These are phyloP conservation scores for Cairina moschata DNA, from an alignment of 2,113 vertebrate genomes.

Conservation along the genomic window DNA sequence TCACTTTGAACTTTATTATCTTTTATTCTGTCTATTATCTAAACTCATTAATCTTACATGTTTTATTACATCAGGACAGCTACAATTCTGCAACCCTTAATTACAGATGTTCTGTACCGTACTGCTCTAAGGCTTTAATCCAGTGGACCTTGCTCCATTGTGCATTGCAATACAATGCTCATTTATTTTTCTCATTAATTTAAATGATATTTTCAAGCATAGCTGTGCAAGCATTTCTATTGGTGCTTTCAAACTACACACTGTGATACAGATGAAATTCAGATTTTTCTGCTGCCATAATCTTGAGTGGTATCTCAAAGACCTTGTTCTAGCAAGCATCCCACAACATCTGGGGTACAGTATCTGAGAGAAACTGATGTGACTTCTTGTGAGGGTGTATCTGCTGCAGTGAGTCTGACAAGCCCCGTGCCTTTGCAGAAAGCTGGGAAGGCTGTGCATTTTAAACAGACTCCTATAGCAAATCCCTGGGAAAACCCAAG, in stretches of 20 bases:
- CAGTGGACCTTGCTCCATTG: not conserved
- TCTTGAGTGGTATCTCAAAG: accelerated
- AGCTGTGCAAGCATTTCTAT: not conserved
- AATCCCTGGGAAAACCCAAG: not conserved
- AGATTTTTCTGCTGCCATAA: not conserved
- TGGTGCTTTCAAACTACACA: not conserved
- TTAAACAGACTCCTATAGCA: not conserved
- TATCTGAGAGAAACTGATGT: not conserved
- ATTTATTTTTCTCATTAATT: not conserved
- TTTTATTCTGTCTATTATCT: not conserved
- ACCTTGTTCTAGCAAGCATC: not conserved
- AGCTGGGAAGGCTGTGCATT: not conserved
- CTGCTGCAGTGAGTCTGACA: not conserved
- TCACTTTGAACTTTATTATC: not conserved
- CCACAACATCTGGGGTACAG: not conserved
- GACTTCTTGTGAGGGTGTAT: not conserved
- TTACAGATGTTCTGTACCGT: not conserved
- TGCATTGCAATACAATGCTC: not conserved
- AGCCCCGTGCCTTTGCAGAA: not conserved
- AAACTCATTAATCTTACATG: not conserved
- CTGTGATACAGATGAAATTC: not conserved
- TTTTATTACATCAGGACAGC: not conserved
- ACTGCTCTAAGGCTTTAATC: not conserved
- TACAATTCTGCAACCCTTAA: accelerated
- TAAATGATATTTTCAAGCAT: not conserved